Evolutionary conservation across 2,797 vertebrate genomes (phyloP).

Genomic region (Agapornis canus): DNA sequence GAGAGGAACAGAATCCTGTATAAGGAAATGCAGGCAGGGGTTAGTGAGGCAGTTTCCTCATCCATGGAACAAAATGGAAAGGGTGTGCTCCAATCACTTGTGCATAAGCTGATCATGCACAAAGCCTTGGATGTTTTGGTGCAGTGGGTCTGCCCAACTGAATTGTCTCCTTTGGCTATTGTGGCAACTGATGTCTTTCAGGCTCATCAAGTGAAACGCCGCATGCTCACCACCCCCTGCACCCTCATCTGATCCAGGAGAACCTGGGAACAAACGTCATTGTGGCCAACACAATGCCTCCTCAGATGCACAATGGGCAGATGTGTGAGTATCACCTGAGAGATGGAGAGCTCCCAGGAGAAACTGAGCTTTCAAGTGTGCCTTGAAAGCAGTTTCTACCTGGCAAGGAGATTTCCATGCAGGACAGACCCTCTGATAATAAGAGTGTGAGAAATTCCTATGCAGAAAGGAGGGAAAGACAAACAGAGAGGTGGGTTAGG

Average conservation of each 20-base stretch:
- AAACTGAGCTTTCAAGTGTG: not conserved
- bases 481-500: not conserved
- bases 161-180: not conserved
- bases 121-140: not conserved
- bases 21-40: not conserved
- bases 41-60: not conserved
- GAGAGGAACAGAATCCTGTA: not conserved
- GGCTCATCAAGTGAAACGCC: conserved; percentile 92
- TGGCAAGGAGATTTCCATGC: not conserved
- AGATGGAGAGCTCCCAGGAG: not conserved
- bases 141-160: not conserved
- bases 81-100: not conserved
- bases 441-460: conserved; percentile 18
- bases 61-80: not conserved
- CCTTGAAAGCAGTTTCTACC: not conserved
- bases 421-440: not conserved
- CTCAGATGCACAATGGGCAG: conserved; percentile 94
- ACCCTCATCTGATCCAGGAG: conserved; percentile 97
- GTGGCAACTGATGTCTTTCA: conserved; percentile 45
- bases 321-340: conserved; percentile 88
- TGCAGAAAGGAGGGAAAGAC: conserved; percentile 36
- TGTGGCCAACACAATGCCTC: conserved; percentile 89
- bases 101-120: not conserved
- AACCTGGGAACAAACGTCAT: conserved; percentile 96
- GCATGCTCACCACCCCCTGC: conserved; percentile 92